These are phyloP conservation scores for Petrolisthes manimaculis DNA, from an alignment of 2,888 invertebrate genomes.

Conservation along the genomic window DNA sequence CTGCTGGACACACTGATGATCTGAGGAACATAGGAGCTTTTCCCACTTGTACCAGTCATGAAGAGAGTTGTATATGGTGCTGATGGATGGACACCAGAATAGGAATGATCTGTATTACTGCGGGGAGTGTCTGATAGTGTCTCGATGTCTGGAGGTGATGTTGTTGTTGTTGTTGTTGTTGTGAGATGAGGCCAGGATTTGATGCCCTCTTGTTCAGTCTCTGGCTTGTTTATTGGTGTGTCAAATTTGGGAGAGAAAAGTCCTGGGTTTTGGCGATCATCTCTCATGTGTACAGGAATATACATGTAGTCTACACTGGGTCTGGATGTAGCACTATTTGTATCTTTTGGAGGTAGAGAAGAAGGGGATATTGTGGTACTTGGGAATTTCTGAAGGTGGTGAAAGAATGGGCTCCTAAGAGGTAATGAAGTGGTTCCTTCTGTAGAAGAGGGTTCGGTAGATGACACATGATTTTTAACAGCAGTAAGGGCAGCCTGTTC, in stretches of 20 bases:
- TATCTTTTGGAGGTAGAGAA: background rate
- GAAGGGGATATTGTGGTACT: background rate
- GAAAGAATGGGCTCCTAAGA: slow-evolving; percentile 19
- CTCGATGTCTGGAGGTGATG: background rate
- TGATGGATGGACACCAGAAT: background rate
- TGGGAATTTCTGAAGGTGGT: slow-evolving; percentile 18
- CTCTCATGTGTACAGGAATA: slow-evolving; percentile 21
- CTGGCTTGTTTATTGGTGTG: slow-evolving; percentile 25
- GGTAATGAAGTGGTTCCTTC: slow-evolving; percentile 8
- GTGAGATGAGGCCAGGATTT: slow-evolving; percentile 25
- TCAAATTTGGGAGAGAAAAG: slow-evolving; percentile 4
- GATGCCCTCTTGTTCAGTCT: background rate
- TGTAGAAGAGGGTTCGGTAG: background rate
- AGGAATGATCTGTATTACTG: background rate
- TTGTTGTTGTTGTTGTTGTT: background rate
- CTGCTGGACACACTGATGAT: slow-evolving; percentile 53
- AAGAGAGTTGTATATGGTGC: slow-evolving; percentile 49
- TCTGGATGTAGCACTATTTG: background rate
- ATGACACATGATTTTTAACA: background rate
- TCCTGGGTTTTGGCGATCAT: background rate
- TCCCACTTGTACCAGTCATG: slow-evolving; percentile 38
- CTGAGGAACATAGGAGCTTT: slow-evolving; percentile 45
- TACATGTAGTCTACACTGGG: slow-evolving; percentile 13
- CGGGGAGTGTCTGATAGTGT: background rate
- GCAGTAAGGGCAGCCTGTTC: slow-evolving; percentile 37